These are phyloP conservation scores for Mamestra configurata DNA, from an alignment of 1,140 invertebrate species.

Conservation along the genomic window DNA sequence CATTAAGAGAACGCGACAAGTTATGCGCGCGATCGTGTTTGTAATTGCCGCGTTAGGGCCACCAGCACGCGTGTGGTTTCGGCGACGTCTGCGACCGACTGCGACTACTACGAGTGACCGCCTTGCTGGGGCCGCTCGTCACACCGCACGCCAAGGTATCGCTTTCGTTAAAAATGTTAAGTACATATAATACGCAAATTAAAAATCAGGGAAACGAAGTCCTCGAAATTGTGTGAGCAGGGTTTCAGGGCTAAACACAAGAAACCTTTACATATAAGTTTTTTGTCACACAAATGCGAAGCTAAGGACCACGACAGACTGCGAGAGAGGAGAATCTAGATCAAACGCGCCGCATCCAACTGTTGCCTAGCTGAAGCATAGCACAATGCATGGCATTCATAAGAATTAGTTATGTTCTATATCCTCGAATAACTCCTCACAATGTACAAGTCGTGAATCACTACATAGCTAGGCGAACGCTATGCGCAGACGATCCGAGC, in stretches of 20 bases:
- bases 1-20: conserved; percentile 4
- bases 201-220: neutral
- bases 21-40: conserved; percentile 12
- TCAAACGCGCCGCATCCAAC: neutral
- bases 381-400: conserved; percentile 9
- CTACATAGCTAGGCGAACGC: conserved; percentile 8
- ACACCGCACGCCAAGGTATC: conserved; percentile 66
- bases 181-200: neutral
- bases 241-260: too few species aligned
- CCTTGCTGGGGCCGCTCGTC: conserved; percentile 55
- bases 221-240: neutral
- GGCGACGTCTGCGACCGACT: conserved; percentile 67
- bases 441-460: conserved; percentile 18
- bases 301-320: neutral
- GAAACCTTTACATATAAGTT: neutral
- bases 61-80: conserved; percentile 62
- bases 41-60: conserved; percentile 26
- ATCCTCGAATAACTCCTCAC: neutral
- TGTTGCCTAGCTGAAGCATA: neutral
- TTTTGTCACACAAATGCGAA: neutral
- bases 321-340: neutral
- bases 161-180: conserved; percentile 66
- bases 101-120: conserved; percentile 74
- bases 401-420: neutral
- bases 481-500: neutral